Conservation (phyloP, 2,797 vertebrate species). For the Sebastiscus albofasciatus region DNA sequence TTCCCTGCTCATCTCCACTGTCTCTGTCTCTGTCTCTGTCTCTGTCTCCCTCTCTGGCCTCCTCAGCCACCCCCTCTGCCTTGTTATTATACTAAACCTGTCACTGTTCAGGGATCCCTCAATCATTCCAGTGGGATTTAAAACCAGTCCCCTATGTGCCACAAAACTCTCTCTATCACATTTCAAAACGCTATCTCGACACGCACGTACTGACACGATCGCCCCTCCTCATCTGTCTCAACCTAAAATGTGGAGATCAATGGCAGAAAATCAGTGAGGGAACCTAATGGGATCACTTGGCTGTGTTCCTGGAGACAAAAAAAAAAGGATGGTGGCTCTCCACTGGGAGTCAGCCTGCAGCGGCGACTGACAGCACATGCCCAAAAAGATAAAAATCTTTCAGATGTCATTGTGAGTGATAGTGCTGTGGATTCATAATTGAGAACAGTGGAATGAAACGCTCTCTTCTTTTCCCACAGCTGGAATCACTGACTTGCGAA, state of each 20-base stretch:
- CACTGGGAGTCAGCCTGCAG: conserved; percentile 45
- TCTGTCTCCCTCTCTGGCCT: conserved; percentile 17
- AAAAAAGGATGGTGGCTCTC: conserved; percentile 10
- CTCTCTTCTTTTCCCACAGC: conserved; percentile 25
- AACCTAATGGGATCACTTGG: conserved; percentile 60
- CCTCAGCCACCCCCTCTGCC: conserved; percentile 39
- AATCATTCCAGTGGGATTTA: conserved; percentile 55
- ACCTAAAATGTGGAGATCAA: conserved; percentile 39
- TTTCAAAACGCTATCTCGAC: conserved; percentile 36
- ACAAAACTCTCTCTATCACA: conserved; percentile 38
- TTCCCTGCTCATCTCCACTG: conserved; percentile 30
- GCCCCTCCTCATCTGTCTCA: background rate
- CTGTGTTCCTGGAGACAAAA: conserved; percentile 32
- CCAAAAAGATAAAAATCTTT: conserved; percentile 44
- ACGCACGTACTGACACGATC: background rate
- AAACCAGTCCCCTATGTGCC: conserved; percentile 36
- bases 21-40: background rate
- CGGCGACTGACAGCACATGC: conserved; percentile 43
- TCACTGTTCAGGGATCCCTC: conserved; percentile 62
- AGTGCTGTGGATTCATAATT: conserved; percentile 49
- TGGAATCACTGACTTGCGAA: conserved; percentile 33
- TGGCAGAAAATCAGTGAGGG: conserved; percentile 28
- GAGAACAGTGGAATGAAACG: conserved; percentile 35
- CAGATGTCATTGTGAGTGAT: conserved; percentile 51
- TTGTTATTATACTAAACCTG: conserved; percentile 65